phyloP scores from a whole-genome alignment of 2,113 vertebrate species.

The Thunnus maccoyii region DNA sequence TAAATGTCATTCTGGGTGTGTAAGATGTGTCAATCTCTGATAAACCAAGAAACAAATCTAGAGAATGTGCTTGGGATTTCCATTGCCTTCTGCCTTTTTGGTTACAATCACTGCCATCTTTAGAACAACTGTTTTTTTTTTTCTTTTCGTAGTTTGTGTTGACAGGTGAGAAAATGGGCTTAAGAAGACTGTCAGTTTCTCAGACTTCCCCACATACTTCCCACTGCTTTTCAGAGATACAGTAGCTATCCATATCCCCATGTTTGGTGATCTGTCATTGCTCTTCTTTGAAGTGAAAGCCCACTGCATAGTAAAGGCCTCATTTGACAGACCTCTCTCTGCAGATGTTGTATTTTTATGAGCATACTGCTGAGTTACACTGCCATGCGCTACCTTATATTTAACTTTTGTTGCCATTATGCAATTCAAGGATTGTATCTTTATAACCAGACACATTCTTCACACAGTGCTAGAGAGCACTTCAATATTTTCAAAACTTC shows the following conservation, averaged over 20 bases:
- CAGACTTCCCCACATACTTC: slow-evolving; percentile 25
- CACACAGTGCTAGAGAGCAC: not conserved
- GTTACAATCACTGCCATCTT: slow-evolving; percentile 30
- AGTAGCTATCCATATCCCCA: slow-evolving; percentile 41
- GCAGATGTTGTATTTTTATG: slow-evolving; percentile 45
- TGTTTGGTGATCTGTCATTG: slow-evolving; percentile 61
- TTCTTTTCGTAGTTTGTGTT: slow-evolving; percentile 15
- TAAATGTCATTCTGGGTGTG: slow-evolving; percentile 58
- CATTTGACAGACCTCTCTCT: slow-evolving; percentile 45
- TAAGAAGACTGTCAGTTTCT: slow-evolving; percentile 39
- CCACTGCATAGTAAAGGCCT: slow-evolving; percentile 27
- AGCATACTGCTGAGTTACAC: slow-evolving; percentile 11
- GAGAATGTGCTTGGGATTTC: slow-evolving; percentile 34
- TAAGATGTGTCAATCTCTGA: slow-evolving; percentile 50
- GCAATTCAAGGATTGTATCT: slow-evolving; percentile 14
- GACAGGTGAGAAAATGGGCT: slow-evolving; percentile 45
- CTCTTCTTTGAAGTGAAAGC: slow-evolving; percentile 49
- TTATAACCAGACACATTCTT: not conserved
- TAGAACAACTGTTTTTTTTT: not conserved
- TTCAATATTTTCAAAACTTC: not conserved
- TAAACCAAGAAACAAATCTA: slow-evolving; percentile 43
- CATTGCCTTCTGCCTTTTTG: slow-evolving; percentile 10
- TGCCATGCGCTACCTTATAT: slow-evolving; percentile 20
- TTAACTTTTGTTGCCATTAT: slow-evolving; percentile 26
- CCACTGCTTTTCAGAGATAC: slow-evolving; percentile 44